Base-by-base conservation (phyloP, 2,888 invertebrate genomes). In the Tetragonula carbonaria region DNA sequence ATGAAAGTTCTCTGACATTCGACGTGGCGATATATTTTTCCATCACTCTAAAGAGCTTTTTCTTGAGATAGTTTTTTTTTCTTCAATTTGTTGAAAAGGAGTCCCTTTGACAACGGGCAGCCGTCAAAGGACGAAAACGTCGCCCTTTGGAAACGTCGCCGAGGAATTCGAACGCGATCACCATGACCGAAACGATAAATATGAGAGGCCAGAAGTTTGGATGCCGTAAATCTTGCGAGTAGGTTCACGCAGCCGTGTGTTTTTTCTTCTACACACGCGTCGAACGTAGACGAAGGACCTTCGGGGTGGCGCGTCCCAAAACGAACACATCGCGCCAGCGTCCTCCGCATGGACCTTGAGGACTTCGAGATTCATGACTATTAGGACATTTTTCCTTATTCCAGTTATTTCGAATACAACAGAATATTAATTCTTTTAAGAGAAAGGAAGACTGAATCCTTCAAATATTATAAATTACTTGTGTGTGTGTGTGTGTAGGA, bases 221-320 rank as follows among this genome's bases (percentile, higher is more conserved):
- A 89, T 83, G 91, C 84, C 90, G 90, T 91, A 91, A 91, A 91
- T 91, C 90, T 91, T 83, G 74, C 78, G 71, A 57, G 84, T 57
- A 72, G 84, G 71, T 81, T 82, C 80, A 74, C 70, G 72, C 68
- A 53, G 71, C 14, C 80, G 74, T 79, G 74, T 79, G 87, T 81
- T 85, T 83, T 74, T 81, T 76, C 81, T 86, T 87, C 74, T 80
- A 82, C 68, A 82, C 68, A 80, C 80, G 70, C 70, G 72, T 50
- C 74, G 82, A 78, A 76, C 68, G 57, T 33, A 72, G 75, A 55
- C 75, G 76, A 81, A 77, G 65, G 38, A 71, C 73, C 65, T 76
- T 79, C 65, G 65, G 18, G 67, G 55, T 50, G 72, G 50, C 18
- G 68, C 63, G 67, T 50, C 74, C 82, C 45, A 68, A 72, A 75